phyloP scores from a whole-genome alignment of 37 sponge, comb jelly and placozoan genomes.

The Geodia barretti region DNA sequence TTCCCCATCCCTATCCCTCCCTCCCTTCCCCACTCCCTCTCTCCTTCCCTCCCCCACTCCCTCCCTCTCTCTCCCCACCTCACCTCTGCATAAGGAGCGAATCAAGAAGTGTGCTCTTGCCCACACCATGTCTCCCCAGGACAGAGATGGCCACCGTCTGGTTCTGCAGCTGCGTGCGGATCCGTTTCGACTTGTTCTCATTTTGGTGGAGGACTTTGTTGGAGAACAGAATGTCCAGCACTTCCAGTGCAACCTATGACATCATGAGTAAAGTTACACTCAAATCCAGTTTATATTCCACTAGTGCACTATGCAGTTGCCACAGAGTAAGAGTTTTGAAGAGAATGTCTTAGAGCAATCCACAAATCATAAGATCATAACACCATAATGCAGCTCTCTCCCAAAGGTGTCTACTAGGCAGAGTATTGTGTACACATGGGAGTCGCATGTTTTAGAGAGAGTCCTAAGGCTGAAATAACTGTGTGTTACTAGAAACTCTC shows the following conservation, averaged over 20 bases:
- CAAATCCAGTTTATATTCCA: too few species aligned
- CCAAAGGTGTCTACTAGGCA: too few species aligned
- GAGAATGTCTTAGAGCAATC: too few species aligned
- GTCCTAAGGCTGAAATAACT: too few species aligned
- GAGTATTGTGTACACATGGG: too few species aligned
- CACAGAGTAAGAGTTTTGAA: too few species aligned
- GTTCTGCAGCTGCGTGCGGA: neutral
- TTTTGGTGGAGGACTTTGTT: neutral
- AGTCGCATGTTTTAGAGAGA: too few species aligned
- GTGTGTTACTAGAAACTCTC: too few species aligned
- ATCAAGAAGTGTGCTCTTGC: neutral
- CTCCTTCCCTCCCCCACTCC: slow-evolving; percentile 7
- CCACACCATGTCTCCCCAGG: neutral
- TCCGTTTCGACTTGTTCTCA: neutral
- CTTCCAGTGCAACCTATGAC: neutral
- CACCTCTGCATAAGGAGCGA: neutral
- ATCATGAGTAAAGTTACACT: too few species aligned
- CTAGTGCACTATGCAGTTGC: too few species aligned
- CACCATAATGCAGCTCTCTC: too few species aligned
- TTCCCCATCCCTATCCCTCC: neutral
- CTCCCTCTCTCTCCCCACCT: neutral
- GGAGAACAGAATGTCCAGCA: neutral
- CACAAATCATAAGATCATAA: too few species aligned
- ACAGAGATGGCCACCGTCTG: neutral
- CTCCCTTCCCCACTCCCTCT: neutral